phyloP scores from a whole-genome alignment of 1,140 invertebrate genomes.

The Conus betulinus region DNA sequence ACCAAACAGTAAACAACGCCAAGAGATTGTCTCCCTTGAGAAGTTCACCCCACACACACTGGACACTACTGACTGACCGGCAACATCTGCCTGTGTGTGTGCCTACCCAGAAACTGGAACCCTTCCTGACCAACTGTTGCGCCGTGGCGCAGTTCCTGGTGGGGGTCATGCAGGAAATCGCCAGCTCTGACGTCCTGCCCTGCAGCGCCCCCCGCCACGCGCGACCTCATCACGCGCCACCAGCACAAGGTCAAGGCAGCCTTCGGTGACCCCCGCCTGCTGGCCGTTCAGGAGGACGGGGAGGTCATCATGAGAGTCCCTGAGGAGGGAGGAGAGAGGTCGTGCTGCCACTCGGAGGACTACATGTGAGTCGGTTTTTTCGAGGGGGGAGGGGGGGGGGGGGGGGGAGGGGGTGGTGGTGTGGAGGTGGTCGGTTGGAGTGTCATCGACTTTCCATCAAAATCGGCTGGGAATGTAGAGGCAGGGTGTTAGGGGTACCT shows the following conservation, averaged over 20 bases:
- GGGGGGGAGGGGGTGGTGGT: neutral
- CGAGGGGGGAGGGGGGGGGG: too few relatives aligned
- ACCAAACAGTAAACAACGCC: too few relatives aligned
- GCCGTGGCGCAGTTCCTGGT: constrained; percentile 66
- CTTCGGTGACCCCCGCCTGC: constrained; percentile 66
- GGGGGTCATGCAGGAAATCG: constrained; percentile 66
- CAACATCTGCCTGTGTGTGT: too few relatives aligned
- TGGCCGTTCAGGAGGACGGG: constrained; percentile 68
- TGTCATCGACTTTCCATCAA: too few relatives aligned
- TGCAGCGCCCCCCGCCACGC: constrained; percentile 52
- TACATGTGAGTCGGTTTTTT: constrained; percentile 59
- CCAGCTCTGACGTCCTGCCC: constrained; percentile 52
- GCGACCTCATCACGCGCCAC: constrained; percentile 68
- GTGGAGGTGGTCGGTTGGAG: neutral
- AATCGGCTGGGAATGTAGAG: too few relatives aligned
- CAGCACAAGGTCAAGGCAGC: constrained; percentile 61
- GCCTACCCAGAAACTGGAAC: constrained; percentile 67
- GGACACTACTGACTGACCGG: too few relatives aligned
- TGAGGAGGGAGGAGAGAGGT: constrained; percentile 58
- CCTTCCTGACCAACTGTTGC: constrained; percentile 68
- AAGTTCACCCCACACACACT: too few relatives aligned
- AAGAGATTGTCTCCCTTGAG: too few relatives aligned
- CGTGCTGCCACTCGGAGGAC: constrained; percentile 65
- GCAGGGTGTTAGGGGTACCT: too few relatives aligned
- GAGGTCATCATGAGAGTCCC: constrained; percentile 61